These are phyloP conservation scores for Xyliphius kryptos DNA, from an alignment of 2,113 vertebrate species.

Conservation along the genomic window DNA sequence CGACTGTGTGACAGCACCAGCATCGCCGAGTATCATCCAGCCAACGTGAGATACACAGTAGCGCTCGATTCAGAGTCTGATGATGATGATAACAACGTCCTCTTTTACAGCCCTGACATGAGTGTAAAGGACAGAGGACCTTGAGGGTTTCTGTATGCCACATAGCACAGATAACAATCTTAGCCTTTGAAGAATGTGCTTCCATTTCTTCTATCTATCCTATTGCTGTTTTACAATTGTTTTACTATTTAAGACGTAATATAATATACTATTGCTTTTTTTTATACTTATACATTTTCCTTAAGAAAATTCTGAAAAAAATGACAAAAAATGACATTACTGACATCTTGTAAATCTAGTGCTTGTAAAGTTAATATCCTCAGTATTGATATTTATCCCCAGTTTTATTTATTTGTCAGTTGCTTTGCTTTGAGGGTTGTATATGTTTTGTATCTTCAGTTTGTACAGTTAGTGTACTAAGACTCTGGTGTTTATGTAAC, in stretches of 20 bases:
- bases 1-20: conserved; percentile 64
- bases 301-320: no score
- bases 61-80: conserved; percentile 63
- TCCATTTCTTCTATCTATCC: conserved; percentile 1
- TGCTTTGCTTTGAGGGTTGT: no score
- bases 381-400: no score
- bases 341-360: not conserved
- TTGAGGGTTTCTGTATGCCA: no score
- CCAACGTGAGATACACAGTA: conserved; percentile 55
- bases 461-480: conserved; percentile 11
- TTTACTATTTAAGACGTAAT: no score
- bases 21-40: conserved; percentile 66
- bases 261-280: no score
- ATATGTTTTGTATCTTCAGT: no score
- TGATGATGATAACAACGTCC: conserved; percentile 61
- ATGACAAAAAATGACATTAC: not conserved
- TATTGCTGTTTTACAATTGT: no score
- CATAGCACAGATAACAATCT: no score
- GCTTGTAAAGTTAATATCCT: no score
- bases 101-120: conserved; percentile 75
- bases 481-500: not conserved
- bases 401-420: no score
- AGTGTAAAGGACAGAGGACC: conserved; percentile 70
- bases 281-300: no score
- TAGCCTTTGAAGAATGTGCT: conserved; percentile 14